Evolutionary conservation across 1,140 invertebrate species (phyloP).

Genomic region (Daktulosphaira vitifoliae): DNA sequence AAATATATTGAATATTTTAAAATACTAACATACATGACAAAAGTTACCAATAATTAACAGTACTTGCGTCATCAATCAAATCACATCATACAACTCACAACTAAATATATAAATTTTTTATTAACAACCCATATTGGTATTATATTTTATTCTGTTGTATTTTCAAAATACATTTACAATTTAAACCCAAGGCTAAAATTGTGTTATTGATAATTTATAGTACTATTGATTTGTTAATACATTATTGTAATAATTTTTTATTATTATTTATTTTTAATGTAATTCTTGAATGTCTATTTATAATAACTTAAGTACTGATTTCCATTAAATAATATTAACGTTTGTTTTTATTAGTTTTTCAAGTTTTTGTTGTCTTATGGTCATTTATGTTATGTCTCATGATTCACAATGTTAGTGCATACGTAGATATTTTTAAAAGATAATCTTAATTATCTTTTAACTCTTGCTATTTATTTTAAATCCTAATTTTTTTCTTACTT

Average conservation of each 20-base stretch:
- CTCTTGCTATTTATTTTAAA: no score
- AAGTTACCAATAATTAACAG: no score
- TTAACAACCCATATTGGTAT: conserved; percentile 23
- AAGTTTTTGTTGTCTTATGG: conserved; percentile 1
- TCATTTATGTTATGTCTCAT: not conserved
- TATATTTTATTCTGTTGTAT: conserved; percentile 22
- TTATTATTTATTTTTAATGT: conserved; percentile 13
- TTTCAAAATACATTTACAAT: conserved; percentile 6
- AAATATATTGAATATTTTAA: no score
- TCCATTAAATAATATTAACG: conserved; percentile 15
- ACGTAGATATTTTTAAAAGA: no score
- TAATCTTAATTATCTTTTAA: no score
- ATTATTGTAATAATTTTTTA: conserved; percentile 7
- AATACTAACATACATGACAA: conserved; percentile 3
- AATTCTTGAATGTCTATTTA: conserved; percentile 27
- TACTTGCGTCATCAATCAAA: no score
- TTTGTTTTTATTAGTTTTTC: conserved; percentile 15
- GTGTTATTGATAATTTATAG: conserved; percentile 13
- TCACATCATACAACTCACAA: no score
- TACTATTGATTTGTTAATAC: conserved; percentile 21
- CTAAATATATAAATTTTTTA: not conserved
- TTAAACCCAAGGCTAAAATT: not conserved
- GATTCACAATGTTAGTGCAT: not conserved
- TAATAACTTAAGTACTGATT: conserved; percentile 31
- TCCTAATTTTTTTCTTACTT: no score